Percentiles rank a stretch among this genome's conserved stretches.
Conservation (phyloP, 1,140 invertebrate species). For the Pseudomyrmex cubaensis region DNA sequence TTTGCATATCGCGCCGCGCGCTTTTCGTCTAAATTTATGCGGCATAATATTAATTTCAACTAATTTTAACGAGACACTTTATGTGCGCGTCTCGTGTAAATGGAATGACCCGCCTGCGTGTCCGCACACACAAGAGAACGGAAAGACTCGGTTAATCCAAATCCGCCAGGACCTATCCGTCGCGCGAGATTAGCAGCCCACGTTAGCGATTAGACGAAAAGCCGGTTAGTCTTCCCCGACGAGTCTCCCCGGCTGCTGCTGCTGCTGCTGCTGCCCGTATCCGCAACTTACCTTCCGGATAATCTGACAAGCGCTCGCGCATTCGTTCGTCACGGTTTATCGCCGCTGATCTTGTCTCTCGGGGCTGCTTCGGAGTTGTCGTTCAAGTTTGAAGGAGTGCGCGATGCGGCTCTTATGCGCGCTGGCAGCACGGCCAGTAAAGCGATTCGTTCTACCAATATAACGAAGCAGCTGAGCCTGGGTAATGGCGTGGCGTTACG, state of each 20-base stretch:
- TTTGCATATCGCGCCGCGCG: background rate
- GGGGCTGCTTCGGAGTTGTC: constrained; percentile 61
- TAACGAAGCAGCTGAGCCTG: constrained; percentile 46
- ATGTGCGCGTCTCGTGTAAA: background rate
- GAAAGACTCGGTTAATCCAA: constrained; percentile 35
- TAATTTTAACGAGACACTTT: background rate
- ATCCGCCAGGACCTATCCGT: constrained; percentile 44
- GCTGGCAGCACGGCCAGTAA: constrained; percentile 15
- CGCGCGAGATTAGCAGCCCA: constrained; percentile 54
- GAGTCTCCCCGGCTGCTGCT: constrained; percentile 49
- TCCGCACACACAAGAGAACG: background rate
- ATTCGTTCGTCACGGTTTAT: constrained; percentile 64
- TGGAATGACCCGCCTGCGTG: too few species aligned
- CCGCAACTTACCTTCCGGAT: constrained; percentile 67
- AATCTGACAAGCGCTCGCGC: constrained; percentile 58
- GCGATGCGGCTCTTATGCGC: constrained; percentile 10
- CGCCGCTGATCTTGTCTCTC: constrained; percentile 49
- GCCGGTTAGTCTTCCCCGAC: background rate
- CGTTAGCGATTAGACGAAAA: constrained; percentile 49
- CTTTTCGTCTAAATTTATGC: constrained; percentile 13
- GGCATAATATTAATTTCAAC: constrained; percentile 9
- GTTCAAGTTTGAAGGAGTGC: constrained; percentile 53
- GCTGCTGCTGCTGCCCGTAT: constrained; percentile 37
- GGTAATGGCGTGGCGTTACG: constrained; percentile 46
- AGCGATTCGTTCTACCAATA: constrained; percentile 67